phyloP scores from a whole-genome alignment of 1,140 invertebrate genomes.

The Matsumurasca onukii region DNA sequence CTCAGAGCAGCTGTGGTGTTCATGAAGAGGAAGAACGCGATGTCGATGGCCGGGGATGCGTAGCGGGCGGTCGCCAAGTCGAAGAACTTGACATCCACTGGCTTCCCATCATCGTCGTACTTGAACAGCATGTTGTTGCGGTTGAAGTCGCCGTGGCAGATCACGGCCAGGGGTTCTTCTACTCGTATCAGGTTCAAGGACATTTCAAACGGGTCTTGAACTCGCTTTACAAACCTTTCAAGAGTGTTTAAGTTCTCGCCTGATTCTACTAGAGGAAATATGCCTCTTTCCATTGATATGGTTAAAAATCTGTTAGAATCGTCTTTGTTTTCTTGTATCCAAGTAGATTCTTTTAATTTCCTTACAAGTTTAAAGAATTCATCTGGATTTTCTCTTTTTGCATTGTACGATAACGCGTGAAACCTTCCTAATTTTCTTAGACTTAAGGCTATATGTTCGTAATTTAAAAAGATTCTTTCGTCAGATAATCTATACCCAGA shows the following conservation, averaged over 20 bases:
- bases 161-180: conserved; percentile 48
- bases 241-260: no score
- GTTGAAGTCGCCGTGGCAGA: conserved; percentile 58
- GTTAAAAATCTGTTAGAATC: neutral
- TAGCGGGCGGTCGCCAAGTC: conserved; percentile 49
- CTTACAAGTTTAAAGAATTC: conserved; percentile 43
- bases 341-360: conserved; percentile 37
- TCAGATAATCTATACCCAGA: conserved; percentile 32
- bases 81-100: conserved; percentile 44
- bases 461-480: conserved; percentile 33
- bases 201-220: neutral
- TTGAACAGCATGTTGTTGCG: conserved; percentile 57
- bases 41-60: conserved; percentile 47
- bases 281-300: conserved; percentile 8
- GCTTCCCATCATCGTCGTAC: conserved; percentile 40
- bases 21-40: conserved; percentile 49
- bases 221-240: neutral
- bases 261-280: conserved; percentile 1
- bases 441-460: conserved; percentile 43
- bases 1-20: conserved; percentile 41
- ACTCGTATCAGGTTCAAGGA: conserved; percentile 18
- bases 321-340: neutral
- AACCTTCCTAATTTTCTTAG: conserved; percentile 47
- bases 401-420: conserved; percentile 47
- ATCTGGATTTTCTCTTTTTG: conserved; percentile 43